Conservation (phyloP, 2,797 vertebrate species). For the Pterois miles region DNA sequence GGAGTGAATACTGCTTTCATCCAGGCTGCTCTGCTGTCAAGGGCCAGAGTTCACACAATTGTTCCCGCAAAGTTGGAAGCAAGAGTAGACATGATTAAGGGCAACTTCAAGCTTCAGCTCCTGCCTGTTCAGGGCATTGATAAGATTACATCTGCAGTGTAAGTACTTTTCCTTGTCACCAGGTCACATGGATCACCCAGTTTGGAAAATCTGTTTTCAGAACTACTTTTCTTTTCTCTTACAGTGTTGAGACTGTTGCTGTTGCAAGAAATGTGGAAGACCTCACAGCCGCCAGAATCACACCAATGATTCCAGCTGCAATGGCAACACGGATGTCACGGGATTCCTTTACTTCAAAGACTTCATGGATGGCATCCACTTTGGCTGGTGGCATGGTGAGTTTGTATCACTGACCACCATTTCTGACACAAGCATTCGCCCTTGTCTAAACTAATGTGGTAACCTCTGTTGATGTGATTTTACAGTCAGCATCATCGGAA, state of each 20-base stretch:
- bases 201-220: neutral
- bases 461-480: constrained; percentile 60
- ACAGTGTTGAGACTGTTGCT: constrained; percentile 85
- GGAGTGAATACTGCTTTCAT: constrained; percentile 85
- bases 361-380: constrained; percentile 46
- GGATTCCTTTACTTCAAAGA: constrained; percentile 42
- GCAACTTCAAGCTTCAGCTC: constrained; percentile 83
- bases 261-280: constrained; percentile 87
- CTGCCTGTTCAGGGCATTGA: constrained; percentile 76
- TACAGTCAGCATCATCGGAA: constrained; percentile 79
- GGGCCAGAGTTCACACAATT: constrained; percentile 70
- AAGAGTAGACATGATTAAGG: constrained; percentile 79
- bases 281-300: constrained; percentile 74
- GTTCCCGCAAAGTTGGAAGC: constrained; percentile 78
- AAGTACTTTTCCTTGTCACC: constrained; percentile 39
- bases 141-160: constrained; percentile 78
- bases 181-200: neutral
- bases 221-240: constrained; percentile 13
- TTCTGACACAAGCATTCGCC: constrained; percentile 4
- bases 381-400: constrained; percentile 71
- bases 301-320: constrained; percentile 79
- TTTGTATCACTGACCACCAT: constrained; percentile 29
- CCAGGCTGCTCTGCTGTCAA: constrained; percentile 82
- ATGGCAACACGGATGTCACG: constrained; percentile 31
- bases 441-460: neutral